Conservation (phyloP, 1,140 invertebrate species). For the Anoplophora glabripennis region DNA sequence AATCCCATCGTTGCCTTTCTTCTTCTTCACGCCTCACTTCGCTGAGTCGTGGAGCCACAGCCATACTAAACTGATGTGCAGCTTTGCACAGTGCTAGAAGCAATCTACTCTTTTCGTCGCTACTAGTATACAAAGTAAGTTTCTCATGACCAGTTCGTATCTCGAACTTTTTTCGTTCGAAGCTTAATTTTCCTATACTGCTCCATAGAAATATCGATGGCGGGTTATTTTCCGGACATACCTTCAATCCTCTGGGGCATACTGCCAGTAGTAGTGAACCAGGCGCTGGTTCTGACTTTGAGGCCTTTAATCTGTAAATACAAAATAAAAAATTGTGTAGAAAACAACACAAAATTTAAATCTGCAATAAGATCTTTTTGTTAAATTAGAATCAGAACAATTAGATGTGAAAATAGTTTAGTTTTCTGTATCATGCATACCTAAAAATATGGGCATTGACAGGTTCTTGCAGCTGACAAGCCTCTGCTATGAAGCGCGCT, state of each 20-base stretch:
- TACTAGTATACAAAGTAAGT: slow-evolving; percentile 83
- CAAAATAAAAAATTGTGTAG: too few species aligned
- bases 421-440: slow-evolving; percentile 4
- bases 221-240: slow-evolving; percentile 68
- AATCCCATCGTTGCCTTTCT: slow-evolving; percentile 51
- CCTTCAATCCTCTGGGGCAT: slow-evolving; percentile 81
- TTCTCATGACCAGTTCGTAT: slow-evolving; percentile 85
- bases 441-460: slow-evolving; percentile 87
- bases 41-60: slow-evolving; percentile 76
- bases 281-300: slow-evolving; percentile 73
- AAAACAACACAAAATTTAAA: too few species aligned
- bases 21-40: slow-evolving; percentile 75
- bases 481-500: slow-evolving; percentile 83
- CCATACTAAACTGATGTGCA: slow-evolving; percentile 94
- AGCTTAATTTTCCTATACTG: slow-evolving; percentile 89
- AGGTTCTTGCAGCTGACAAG: slow-evolving; percentile 79
- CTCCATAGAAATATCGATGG: slow-evolving; percentile 84
- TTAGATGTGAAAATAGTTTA: too few species aligned
- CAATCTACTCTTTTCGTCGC: slow-evolving; percentile 89
- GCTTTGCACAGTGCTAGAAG: slow-evolving; percentile 83
- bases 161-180: slow-evolving; percentile 96
- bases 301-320: slow-evolving; percentile 66
- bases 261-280: slow-evolving; percentile 77
- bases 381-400: too few species aligned
- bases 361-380: too few species aligned